Evolutionary conservation across 2,113 vertebrate species (phyloP).

Genomic region (Myocastor coypus): DNA sequence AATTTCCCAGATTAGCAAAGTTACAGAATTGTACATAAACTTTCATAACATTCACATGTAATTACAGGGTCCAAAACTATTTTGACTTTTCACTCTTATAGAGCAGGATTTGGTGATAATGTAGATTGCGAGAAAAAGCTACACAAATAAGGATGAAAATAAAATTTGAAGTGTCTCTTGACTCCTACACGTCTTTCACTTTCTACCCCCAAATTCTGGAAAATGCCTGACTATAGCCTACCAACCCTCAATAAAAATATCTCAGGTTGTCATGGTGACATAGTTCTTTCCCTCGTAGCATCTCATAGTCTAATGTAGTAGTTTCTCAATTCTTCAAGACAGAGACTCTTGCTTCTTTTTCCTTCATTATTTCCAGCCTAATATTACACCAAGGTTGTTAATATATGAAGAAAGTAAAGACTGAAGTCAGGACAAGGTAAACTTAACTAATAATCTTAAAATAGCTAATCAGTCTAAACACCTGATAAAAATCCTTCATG

Average conservation of each 20-base stretch:
- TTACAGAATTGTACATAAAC: neutral
- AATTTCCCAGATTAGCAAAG: neutral
- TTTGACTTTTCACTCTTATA: constrained; percentile 28
- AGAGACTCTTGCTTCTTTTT: neutral
- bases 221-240: constrained; percentile 39
- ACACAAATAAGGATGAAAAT: constrained; percentile 53
- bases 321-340: neutral
- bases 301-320: neutral
- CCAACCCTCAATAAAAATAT: constrained; percentile 60
- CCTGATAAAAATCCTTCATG: neutral
- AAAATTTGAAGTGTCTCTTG: constrained; percentile 40
- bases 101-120: constrained; percentile 11
- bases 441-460: neutral
- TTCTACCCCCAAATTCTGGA: constrained; percentile 12
- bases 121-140: neutral
- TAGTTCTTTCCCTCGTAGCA: constrained; percentile 10
- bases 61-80: neutral
- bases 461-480: neutral
- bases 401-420: neutral
- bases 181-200: constrained; percentile 53
- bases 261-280: constrained; percentile 69
- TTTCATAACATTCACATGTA: neutral
- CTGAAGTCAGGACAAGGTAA: neutral
- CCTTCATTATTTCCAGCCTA: neutral
- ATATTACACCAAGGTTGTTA: neutral